Evolutionary conservation across 2,113 vertebrate genomes (phyloP).

Genomic region (Motacilla tschutschensis): DNA sequence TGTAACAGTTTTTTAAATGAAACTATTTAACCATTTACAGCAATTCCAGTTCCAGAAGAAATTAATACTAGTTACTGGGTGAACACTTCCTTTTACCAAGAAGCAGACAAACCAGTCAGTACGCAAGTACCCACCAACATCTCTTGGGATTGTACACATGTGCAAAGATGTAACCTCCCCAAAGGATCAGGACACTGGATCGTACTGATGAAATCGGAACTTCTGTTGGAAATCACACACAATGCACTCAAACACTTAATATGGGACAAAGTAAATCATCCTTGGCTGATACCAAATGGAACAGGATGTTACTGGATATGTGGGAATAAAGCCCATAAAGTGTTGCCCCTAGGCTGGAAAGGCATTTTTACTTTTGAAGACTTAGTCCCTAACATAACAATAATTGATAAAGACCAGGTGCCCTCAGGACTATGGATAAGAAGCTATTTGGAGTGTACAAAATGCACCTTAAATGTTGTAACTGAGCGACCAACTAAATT

Average conservation of each 20-base stretch:
- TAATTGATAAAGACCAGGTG: neutral
- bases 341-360: neutral
- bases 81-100: neutral
- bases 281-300: neutral
- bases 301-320: neutral
- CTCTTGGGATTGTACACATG: neutral
- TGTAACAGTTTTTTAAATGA: neutral
- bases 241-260: neutral
- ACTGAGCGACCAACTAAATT: rapidly evolving
- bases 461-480: neutral
- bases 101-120: neutral
- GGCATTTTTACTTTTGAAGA: neutral
- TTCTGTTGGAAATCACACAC: neutral
- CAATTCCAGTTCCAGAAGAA: neutral
- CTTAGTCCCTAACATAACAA: neutral
- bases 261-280: neutral
- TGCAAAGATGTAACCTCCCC: neutral
- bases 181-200: neutral
- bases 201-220: neutral
- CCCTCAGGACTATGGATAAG: neutral
- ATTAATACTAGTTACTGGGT: neutral
- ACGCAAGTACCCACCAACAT: neutral
- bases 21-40: neutral
- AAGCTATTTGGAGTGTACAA: neutral
- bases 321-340: neutral